phyloP scores from a whole-genome alignment of 2,888 invertebrate genomes.

The Mylabris sibirica region DNA sequence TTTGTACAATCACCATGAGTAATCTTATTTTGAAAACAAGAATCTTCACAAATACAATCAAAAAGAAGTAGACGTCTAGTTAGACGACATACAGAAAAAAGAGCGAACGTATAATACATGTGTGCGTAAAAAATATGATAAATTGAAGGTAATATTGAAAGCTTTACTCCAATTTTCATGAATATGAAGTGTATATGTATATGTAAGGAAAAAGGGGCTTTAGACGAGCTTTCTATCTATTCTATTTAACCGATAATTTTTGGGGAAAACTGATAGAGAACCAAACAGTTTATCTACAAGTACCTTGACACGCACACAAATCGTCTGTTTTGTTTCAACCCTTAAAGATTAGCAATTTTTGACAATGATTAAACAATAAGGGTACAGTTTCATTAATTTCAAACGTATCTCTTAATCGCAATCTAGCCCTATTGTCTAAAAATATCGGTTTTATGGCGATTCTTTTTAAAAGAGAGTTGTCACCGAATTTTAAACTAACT shows the following conservation, averaged over 20 bases:
- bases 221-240: constrained; percentile 20
- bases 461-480: too few relatives aligned
- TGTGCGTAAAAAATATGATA: neutral
- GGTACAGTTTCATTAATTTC: too few relatives aligned
- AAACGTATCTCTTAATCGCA: too few relatives aligned
- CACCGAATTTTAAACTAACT: too few relatives aligned
- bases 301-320: too few relatives aligned
- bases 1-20: neutral
- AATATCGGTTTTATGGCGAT: too few relatives aligned
- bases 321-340: constrained; percentile 9
- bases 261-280: too few relatives aligned
- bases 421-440: too few relatives aligned
- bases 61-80: constrained; percentile 8
- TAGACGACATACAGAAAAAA: neutral
- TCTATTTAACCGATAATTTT: constrained; percentile 35
- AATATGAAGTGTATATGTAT: neutral
- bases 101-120: neutral
- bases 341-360: constrained; percentile 18
- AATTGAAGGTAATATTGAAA: constrained; percentile 2
- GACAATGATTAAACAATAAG: too few relatives aligned
- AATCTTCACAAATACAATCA: neutral
- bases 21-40: neutral
- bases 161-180: constrained; percentile 2
- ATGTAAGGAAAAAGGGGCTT: constrained; percentile 29
- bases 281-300: too few relatives aligned